These are phyloP conservation scores for Sorex araneus DNA, from an alignment of 2,113 vertebrate genomes.

Conservation along the genomic window DNA sequence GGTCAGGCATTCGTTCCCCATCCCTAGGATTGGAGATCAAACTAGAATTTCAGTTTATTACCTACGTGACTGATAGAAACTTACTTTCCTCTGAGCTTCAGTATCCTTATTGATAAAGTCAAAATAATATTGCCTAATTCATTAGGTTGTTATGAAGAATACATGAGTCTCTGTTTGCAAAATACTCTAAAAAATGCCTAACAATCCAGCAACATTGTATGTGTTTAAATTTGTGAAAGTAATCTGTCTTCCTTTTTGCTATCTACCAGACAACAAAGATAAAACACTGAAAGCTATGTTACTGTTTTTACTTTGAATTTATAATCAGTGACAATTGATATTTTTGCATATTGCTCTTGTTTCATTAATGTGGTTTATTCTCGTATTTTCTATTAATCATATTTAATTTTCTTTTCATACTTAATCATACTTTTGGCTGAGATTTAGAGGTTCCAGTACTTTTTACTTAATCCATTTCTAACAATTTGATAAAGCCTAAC, in stretches of 20 bases:
- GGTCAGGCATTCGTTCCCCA: too few relatives aligned
- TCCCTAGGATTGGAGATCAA: neutral
- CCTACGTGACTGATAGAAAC: neutral
- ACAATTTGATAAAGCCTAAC: conserved; percentile 3
- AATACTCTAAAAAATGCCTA: too few relatives aligned
- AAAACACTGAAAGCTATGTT: neutral
- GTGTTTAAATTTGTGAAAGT: too few relatives aligned
- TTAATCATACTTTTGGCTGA: neutral
- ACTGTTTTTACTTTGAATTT: neutral
- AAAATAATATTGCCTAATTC: neutral
- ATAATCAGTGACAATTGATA: neutral
- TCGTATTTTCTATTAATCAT: too few relatives aligned
- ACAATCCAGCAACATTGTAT: neutral
- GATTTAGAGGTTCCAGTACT: neutral
- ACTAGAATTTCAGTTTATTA: neutral
- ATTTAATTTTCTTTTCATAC: neutral
- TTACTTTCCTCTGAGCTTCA: neutral
- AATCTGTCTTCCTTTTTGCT: neutral
- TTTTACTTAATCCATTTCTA: neutral
- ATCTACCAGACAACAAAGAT: neutral
- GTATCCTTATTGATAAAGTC: too few relatives aligned
- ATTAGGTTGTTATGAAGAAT: neutral
- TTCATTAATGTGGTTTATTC: neutral
- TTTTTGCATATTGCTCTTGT: neutral
- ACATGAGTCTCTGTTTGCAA: neutral